Percentiles rank a stretch among this genome's conserved stretches.
phyloP scores from a whole-genome alignment of 2,113 vertebrate genomes.

The Forbesichthys papilliferus region DNA sequence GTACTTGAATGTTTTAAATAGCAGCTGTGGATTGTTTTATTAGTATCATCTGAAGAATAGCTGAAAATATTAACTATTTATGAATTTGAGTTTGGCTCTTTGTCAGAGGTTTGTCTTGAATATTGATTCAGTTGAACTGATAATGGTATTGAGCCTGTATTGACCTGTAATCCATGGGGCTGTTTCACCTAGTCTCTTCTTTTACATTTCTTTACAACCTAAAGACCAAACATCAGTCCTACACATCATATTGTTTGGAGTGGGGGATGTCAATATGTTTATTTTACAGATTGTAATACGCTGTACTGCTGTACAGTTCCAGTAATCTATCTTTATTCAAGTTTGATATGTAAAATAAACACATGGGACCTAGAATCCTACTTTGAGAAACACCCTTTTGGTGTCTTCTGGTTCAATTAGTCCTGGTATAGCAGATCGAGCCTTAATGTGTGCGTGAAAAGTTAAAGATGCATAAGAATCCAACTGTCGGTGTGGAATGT shows the following conservation, averaged over 20 bases:
- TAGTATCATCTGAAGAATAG: conserved; percentile 51
- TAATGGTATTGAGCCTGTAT: background rate
- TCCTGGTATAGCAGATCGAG: conserved; percentile 58
- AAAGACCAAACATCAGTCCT: conserved; percentile 28
- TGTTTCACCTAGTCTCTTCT: conserved; percentile 25
- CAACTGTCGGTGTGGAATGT: too few species aligned
- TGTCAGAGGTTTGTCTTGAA: background rate
- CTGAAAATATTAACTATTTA: conserved; percentile 53
- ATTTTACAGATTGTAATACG: background rate
- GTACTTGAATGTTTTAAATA: conserved; percentile 74
- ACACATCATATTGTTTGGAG: background rate
- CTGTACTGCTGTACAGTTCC: background rate
- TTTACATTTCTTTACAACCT: conserved; percentile 5
- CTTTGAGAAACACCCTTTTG: conserved; percentile 13
- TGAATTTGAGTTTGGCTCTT: conserved; percentile 36
- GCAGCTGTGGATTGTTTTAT: conserved; percentile 59
- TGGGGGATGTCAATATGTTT: too few species aligned
- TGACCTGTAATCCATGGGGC: conserved; percentile 18
- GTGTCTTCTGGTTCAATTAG: conserved; percentile 28
- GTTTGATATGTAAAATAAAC: background rate
- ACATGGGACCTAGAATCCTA: conserved; percentile 1
- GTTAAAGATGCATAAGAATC: background rate
- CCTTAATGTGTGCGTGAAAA: conserved; percentile 53
- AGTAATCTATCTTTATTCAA: background rate
- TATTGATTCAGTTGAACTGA: background rate